Base-by-base conservation (phyloP, 2,888 invertebrate genomes). In the Hypena proboscidalis region DNA sequence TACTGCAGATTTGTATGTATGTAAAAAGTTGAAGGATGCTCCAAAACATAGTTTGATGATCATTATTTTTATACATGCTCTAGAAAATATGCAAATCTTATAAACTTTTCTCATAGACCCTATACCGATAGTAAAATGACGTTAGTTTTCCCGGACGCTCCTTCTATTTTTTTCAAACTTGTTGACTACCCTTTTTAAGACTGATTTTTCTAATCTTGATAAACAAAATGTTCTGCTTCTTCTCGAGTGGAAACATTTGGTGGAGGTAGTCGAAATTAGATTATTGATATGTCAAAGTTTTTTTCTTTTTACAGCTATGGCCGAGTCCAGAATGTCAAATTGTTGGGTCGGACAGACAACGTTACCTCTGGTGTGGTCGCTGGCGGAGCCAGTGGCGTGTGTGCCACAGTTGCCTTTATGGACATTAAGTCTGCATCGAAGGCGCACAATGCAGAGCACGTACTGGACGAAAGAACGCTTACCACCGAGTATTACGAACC, bases 341-440 rank as follows among this genome's bases (percentile, higher is more conserved):
- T 97, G 92, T 93, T 97, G 93, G 94, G 95, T 85, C 86, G 90
- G 87, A 85, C 84, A 80, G 92, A 91, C 81, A 90, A 81, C 85
- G 83, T 87, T 83, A 85, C 77, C 87, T 78, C 86, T 81, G 88
- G 79, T 80, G 86, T 92, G 76, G 89, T 83, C 75, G 88, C 87
- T 70, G 59, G 59, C 64, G 85, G 86, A 74, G 84, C 90, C 87
- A 92, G 92, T 87, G 93, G 95, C 82, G 92, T 95, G 86, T 95
- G 96, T 92, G 97, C 96, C 88, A 96, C 96, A 84, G 96, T 97
- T 91, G 96, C 97, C 91, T 98, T 98, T 93, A 97, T 97, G 95
- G 98, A 98, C 93, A 97, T 98, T 93, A 97, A 97, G 92, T 97
- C 97, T 79, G 98, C 98, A 83, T 95, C 97, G 82, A 98, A 97